A percentile compares a stretch with the other conserved stretches of the same genome.
These are phyloP conservation scores for Eurystomus gularis DNA, from an alignment of 2,113 vertebrate genomes.

Conservation along the genomic window DNA sequence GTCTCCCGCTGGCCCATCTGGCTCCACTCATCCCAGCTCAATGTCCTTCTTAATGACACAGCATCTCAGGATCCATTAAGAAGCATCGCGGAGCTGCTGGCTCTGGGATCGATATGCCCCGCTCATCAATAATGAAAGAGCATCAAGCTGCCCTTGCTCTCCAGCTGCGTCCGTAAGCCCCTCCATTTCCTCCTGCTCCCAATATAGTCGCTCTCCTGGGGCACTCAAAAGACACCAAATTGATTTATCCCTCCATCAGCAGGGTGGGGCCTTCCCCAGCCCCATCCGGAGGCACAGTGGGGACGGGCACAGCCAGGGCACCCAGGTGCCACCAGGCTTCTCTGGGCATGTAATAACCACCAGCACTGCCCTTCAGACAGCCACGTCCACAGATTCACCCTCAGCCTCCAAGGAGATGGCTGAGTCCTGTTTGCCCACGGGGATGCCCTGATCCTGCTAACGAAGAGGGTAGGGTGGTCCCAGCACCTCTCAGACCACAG, in stretches of 20 bases:
- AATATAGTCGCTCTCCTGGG: conserved; percentile 1
- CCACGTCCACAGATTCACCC: not conserved
- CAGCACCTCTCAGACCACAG: accelerated
- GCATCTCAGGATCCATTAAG: conserved; percentile 66
- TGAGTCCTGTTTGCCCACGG: not conserved
- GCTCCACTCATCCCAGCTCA: not conserved
- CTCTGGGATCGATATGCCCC: conserved; percentile 42
- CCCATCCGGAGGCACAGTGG: not conserved
- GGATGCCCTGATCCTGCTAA: accelerated
- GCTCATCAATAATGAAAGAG: conserved; percentile 62
- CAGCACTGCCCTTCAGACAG: not conserved
- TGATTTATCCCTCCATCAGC: conserved; percentile 38
- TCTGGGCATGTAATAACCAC: not conserved
- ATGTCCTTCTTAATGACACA: conserved; percentile 65
- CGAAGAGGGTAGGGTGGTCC: not conserved
- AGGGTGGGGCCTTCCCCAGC: not conserved
- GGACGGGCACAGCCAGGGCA: not conserved
- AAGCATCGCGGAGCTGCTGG: not conserved
- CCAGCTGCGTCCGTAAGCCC: conserved; percentile 16
- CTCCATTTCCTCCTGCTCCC: conserved; percentile 28
- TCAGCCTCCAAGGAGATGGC: not conserved
- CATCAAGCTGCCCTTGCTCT: conserved; percentile 52
- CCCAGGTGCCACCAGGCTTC: not conserved
- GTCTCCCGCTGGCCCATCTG: not conserved
- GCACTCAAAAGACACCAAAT: not conserved